Percentiles rank a stretch among this genome's conserved stretches.
These are phyloP conservation scores for Lutjanus erythropterus DNA, from an alignment of 2,113 vertebrate genomes.

Conservation along the genomic window DNA sequence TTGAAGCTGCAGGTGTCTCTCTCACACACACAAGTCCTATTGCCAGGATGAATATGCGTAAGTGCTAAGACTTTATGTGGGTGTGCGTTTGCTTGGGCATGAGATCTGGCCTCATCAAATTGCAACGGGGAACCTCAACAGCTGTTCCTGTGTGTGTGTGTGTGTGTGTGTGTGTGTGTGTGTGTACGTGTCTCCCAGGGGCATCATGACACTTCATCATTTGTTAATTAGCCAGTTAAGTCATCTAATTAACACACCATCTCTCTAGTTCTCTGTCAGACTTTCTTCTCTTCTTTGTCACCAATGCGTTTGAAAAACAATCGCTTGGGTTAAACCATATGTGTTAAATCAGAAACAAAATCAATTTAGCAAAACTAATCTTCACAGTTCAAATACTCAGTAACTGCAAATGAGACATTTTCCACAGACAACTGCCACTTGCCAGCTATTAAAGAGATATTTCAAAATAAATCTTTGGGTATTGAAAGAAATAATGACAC, in stretches of 20 bases:
- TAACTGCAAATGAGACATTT: background rate
- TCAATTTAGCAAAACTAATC: slow-evolving; percentile 30
- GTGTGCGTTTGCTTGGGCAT: slow-evolving; percentile 19
- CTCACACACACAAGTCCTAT: slow-evolving; percentile 7
- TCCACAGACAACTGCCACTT: background rate
- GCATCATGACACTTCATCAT: slow-evolving; percentile 76
- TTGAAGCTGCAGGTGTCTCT: slow-evolving; percentile 12
- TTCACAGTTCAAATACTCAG: slow-evolving; percentile 4
- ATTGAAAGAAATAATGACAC: slow-evolving; percentile 19
- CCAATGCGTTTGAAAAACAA: slow-evolving; percentile 35
- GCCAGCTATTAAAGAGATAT: background rate
- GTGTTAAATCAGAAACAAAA: slow-evolving; percentile 18
- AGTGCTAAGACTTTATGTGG: background rate
- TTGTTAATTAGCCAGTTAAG: slow-evolving; percentile 77
- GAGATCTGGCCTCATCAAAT: slow-evolving; percentile 54
- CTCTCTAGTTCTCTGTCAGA: slow-evolving; percentile 60
- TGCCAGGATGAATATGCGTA: slow-evolving; percentile 8
- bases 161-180: slow-evolving; percentile 8
- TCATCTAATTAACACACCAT: slow-evolving; percentile 75
- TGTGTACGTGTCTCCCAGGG: slow-evolving; percentile 58
- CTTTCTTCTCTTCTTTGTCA: slow-evolving; percentile 42
- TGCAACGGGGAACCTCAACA: slow-evolving; percentile 57
- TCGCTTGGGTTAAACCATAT: slow-evolving; percentile 20
- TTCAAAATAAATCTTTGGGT: slow-evolving; percentile 6
- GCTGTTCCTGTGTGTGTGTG: slow-evolving; percentile 48